A percentile compares a stretch with the other conserved stretches of the same genome.
phyloP scores from a whole-genome alignment of 1,140 invertebrate species.

The Bombus superbus region DNA sequence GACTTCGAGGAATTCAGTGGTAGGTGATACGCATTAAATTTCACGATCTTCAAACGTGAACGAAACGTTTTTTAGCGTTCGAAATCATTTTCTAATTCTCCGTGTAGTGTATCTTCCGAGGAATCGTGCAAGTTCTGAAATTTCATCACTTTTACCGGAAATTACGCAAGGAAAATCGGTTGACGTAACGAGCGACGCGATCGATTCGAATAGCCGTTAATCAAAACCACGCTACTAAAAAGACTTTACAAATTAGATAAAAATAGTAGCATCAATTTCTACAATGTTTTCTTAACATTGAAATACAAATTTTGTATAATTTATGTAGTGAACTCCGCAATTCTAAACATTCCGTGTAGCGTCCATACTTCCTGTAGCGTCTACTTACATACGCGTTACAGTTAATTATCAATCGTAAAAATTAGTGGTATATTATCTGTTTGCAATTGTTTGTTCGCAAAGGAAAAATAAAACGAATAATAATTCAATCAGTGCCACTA shows the following conservation, averaged over 20 bases:
- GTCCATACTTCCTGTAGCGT: constrained; percentile 11
- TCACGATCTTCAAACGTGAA: constrained; percentile 2
- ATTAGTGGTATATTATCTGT: neutral
- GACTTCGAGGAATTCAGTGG: constrained; percentile 42
- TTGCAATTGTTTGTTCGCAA: neutral
- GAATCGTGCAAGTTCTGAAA: constrained; percentile 1
- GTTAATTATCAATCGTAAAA: constrained; percentile 11
- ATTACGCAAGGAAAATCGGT: constrained; percentile 7
- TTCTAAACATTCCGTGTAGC: neutral
- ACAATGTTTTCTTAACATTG: neutral
- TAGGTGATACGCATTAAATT: constrained; percentile 26
- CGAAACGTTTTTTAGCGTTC: neutral
- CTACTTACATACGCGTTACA: neutral
- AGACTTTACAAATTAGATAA: neutral
- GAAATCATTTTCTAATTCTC: constrained; percentile 2
- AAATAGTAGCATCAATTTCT: neutral
- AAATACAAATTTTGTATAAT: neutral
- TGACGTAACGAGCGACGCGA: neutral
- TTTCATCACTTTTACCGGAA: constrained; percentile 20
- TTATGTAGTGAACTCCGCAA: neutral
- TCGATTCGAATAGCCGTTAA: neutral
- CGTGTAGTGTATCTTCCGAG: neutral
- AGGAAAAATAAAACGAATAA: neutral
- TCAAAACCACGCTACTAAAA: neutral
- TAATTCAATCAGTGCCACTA: neutral